Evolutionary conservation across 1,140 invertebrate species (phyloP).

Genomic region (Drosophila kikkawai): DNA sequence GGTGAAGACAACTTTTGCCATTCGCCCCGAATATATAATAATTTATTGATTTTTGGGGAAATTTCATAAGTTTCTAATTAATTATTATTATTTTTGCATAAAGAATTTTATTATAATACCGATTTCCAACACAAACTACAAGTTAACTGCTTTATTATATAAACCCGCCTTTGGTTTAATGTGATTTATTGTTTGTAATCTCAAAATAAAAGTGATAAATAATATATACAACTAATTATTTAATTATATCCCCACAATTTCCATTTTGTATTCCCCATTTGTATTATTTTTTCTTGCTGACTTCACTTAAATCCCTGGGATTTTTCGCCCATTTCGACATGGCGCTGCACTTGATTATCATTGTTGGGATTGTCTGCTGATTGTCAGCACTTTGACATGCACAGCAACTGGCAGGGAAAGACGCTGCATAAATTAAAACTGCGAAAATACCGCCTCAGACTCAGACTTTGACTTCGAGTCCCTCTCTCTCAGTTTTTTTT

Average conservation of each 20-base stretch:
- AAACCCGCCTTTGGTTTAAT: too few relatives aligned
- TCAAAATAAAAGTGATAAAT: not conserved
- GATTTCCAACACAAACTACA: too few relatives aligned
- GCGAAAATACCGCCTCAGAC: constrained; percentile 28
- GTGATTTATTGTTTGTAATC: too few relatives aligned
- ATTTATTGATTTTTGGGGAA: too few relatives aligned
- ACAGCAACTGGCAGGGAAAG: constrained; percentile 27
- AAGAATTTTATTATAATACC: too few relatives aligned
- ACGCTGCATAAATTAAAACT: constrained; percentile 71
- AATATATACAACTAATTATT: not conserved
- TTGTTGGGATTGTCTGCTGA: constrained; percentile 47
- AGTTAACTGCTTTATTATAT: too few relatives aligned
- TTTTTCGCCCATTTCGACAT: not conserved
- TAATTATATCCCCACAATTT: not conserved
- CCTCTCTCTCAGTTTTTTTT: too few relatives aligned
- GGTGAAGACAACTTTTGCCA: too few relatives aligned
- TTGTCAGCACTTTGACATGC: constrained; percentile 73
- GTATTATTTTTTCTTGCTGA: not conserved
- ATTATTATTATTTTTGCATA: too few relatives aligned
- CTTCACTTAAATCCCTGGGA: constrained; percentile 8
- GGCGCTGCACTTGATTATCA: constrained; percentile 25
- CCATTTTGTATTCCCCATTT: too few relatives aligned
- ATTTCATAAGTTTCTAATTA: too few relatives aligned
- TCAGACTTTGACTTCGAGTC: not conserved
- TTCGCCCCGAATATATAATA: too few relatives aligned